A percentile compares a stretch with the other conserved stretches of the same genome.
phyloP scores from a whole-genome alignment of 2,888 invertebrate genomes.

The Pseudoips prasinana region DNA sequence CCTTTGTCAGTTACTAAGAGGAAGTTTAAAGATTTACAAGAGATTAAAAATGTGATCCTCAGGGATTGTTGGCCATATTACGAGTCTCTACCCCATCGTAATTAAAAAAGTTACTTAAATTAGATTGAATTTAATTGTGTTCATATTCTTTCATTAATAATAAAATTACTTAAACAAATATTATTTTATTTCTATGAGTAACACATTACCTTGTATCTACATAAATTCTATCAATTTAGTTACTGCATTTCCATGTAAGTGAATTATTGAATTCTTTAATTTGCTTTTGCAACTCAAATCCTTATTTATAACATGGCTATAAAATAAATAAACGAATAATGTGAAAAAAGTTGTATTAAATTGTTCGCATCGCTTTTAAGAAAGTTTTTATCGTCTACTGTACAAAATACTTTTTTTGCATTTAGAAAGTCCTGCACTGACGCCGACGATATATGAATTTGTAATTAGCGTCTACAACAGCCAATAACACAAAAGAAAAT shows the following conservation, averaged over 20 bases:
- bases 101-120: conserved; percentile 4
- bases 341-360: conserved; percentile 5
- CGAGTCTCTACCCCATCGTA: conserved; percentile 8
- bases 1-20: conserved; percentile 5
- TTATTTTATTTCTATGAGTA: conserved; percentile 3
- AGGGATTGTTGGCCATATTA: conserved; percentile 8
- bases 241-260: conserved; percentile 4
- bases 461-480: conserved; percentile 15
- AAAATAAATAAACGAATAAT: conserved; percentile 5
- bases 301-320: conserved; percentile 3
- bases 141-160: not conserved
- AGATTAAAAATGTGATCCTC: conserved; percentile 7
- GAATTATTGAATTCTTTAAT: conserved; percentile 4
- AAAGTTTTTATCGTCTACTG: no score
- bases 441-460: conserved; percentile 9
- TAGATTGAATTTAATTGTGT: not conserved
- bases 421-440: no score
- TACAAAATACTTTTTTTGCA: no score
- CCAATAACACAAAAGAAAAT: conserved; percentile 14
- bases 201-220: conserved; percentile 5
- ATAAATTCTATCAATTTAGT: conserved; percentile 4
- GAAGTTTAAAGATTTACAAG: conserved; percentile 7
- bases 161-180: not conserved
- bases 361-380: conserved; percentile 4
- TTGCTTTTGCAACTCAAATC: conserved; percentile 2